A percentile compares a stretch with the other conserved stretches of the same genome.
Evolutionary conservation across 2,113 vertebrate genomes (phyloP).

Genomic region (Centrocercus urophasianus): DNA sequence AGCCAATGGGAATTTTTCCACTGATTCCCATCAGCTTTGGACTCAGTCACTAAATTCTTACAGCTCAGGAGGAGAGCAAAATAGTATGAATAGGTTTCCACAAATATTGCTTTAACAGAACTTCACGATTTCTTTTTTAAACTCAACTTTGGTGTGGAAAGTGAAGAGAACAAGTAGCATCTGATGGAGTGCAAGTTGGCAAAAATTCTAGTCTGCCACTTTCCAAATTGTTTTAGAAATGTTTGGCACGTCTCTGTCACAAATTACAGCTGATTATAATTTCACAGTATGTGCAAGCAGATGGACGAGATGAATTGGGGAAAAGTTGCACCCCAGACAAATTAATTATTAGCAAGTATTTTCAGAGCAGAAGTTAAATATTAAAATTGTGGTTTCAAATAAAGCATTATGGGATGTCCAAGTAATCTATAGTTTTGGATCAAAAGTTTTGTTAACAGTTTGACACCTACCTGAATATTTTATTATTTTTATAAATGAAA

Average conservation of each 20-base stretch:
- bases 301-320: slow-evolving; percentile 79
- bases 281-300: slow-evolving; percentile 83
- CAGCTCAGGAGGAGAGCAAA: slow-evolving; percentile 36
- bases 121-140: slow-evolving; percentile 72
- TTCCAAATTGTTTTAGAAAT: slow-evolving; percentile 83
- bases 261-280: slow-evolving; percentile 84
- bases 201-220: slow-evolving; percentile 76
- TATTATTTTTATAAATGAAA: not conserved
- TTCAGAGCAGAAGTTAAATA: slow-evolving; percentile 73
- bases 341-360: slow-evolving; percentile 77
- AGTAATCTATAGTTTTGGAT: slow-evolving; percentile 37
- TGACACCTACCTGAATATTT: slow-evolving; percentile 40
- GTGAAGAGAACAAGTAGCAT: slow-evolving; percentile 75
- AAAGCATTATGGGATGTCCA: slow-evolving; percentile 37
- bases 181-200: slow-evolving; percentile 76
- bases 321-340: slow-evolving; percentile 78
- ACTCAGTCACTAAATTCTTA: not conserved
- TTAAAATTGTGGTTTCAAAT: slow-evolving; percentile 60
- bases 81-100: slow-evolving; percentile 48
- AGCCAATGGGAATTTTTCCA: not conserved
- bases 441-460: slow-evolving; percentile 34
- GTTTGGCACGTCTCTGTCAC: slow-evolving; percentile 81
- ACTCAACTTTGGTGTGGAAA: slow-evolving; percentile 68
- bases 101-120: slow-evolving; percentile 67
- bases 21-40: slow-evolving; percentile 8